A percentile compares a stretch with the other conserved stretches of the same genome.
phyloP scores from a whole-genome alignment of 2,113 vertebrate genomes.

The Nyctibius bracteatus region DNA sequence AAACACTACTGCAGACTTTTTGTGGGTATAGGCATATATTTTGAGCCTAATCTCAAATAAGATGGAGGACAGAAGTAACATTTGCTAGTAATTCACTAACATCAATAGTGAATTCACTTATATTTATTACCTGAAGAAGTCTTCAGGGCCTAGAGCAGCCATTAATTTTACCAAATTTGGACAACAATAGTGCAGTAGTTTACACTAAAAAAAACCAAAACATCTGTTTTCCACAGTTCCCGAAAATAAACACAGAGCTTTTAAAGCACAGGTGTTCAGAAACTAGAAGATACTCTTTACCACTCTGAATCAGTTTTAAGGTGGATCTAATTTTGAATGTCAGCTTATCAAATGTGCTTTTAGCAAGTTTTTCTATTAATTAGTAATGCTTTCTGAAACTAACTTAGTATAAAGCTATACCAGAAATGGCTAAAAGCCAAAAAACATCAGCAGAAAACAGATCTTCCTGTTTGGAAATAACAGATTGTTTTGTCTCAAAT shows the following conservation, averaged over 20 bases:
- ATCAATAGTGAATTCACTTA: not conserved
- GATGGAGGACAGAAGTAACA: not conserved
- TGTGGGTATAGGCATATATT: not conserved
- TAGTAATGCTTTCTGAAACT: not conserved
- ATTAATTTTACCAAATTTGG: not conserved
- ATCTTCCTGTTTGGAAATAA: not conserved
- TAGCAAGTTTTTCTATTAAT: not conserved
- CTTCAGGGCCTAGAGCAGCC: not conserved
- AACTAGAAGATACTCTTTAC: not conserved
- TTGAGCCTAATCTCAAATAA: not conserved
- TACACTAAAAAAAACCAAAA: not conserved
- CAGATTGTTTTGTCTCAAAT: not conserved
- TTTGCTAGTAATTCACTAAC: not conserved
- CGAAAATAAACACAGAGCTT: not conserved
- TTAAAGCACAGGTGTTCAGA: not conserved
- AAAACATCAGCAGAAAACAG: not conserved
- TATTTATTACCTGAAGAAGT: not conserved
- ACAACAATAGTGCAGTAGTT: not conserved
- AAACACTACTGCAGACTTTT: not conserved
- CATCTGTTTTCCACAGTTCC: not conserved
- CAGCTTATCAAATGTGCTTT: not conserved
- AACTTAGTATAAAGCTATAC: not conserved
- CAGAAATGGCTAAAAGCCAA: not conserved
- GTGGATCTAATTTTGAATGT: not conserved
- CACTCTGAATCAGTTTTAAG: not conserved